Base-by-base conservation (phyloP, 2,888 invertebrate genomes). In the Frankliniella intonsa region DNA sequence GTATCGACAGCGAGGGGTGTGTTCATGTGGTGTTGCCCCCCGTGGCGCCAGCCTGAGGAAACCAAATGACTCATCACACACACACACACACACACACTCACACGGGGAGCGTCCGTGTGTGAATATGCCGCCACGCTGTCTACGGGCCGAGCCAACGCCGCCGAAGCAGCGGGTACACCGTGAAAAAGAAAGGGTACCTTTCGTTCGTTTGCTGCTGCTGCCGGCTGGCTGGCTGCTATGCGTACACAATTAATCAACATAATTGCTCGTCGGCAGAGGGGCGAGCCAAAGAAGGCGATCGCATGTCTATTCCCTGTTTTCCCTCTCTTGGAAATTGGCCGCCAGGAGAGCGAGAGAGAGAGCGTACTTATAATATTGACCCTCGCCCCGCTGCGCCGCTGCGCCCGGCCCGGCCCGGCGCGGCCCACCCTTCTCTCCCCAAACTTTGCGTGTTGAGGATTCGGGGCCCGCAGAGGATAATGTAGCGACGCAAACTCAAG, bases 241-340 rank as follows among this genome's bases (percentile, higher is more conserved):
- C 69, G 69, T 9, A 76, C 69, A 76, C 69, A 76, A 76, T 76
- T 76, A 76, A 76, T 76, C 69, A 22, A 76, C 69, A 76, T 76
- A 76, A 76, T 76, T 76, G 69, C 25, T 76, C 55, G 69, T 22
- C 69, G 22, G 22, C 10, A 76, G 22, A 25, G 69, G 69, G 25
- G 69, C 8, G 69, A 12, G 25, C 11, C 69, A 22, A 22, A n/a
- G 11, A 69, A 69, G 69, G 69, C 69, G 69, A 76, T 76, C 25
- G 69, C 69, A 76, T 76, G 69, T 76, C 69, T 76, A 76, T 76
- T 76, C 69, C 69, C 69, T 76, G 69, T 76, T 76, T 25, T 76
- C 69, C 69, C 25, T 76, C 69, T 76, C 69, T 25, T 22, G 69
- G 69, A 76, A 76, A 76, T 76, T 22, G 25, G 69, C 22, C 69